Evolutionary conservation across 2,888 invertebrate species (phyloP), one percentile per base, ranked within the genome.

Genomic region (Drosophila peninsularis): DNA sequence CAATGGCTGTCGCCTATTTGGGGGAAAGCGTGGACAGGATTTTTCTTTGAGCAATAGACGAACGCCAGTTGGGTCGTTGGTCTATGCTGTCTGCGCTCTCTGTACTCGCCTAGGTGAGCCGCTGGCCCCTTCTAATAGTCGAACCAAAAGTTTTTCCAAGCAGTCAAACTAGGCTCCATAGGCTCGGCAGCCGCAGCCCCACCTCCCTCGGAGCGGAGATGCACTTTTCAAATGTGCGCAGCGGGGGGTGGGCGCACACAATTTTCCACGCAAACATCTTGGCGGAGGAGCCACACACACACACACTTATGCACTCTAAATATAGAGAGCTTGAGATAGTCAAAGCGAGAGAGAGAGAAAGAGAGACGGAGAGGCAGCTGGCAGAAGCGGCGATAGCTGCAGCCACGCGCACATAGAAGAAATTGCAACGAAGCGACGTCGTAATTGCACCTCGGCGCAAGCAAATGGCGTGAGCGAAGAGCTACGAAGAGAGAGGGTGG

Each of bases 221-320:
- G 88, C 90, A 88, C 76, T 88, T 90, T 88, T 88, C 88, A 90
- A 88, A 88, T 88, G 90, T 76, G 72, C 71, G 66, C 62, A 62
- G 63, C 79, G 75, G 77, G 71, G 54, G 54, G 55, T 24, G 54
- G 39, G 57, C 55, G 62, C 69, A 76, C 62, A 75, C 78, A 78
- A 74, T 86, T 86, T 86, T 86, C 86, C 89, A 77, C 73, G 64
- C 77, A 72, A 80, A 70, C 75, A 72, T 65, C 75, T 68, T 62
- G 56, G 58, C 76, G 68, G 80, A 83, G 84, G 87, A 88, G 88
- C 86, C 68, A 60, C 78, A 62, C 17, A 54, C 3, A 36, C 34
- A 44, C 34, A 55, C 30, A 42, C 13, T 42, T n/a, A 34, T 10
- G 45, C n/a, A 53, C 5, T 24, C 44, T 44, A 19, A 24, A 17